These are phyloP conservation scores for Lutraria lutraria DNA, from an alignment of 2,888 invertebrate species.

Conservation along the genomic window DNA sequence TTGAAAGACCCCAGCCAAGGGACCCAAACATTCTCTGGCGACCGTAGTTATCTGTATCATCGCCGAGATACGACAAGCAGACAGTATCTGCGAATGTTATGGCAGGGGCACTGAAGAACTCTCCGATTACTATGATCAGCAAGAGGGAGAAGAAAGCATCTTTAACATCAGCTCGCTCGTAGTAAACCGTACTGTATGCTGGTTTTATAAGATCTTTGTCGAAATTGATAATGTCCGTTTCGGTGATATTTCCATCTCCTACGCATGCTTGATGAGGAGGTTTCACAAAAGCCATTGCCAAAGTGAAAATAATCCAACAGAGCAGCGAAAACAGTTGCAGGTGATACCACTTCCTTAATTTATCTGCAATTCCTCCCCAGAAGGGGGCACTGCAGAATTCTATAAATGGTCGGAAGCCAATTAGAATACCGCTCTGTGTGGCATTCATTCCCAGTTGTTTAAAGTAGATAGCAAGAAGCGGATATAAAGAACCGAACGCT, in stretches of 20 bases:
- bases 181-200: constrained; percentile 96
- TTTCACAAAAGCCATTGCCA: constrained; percentile 97
- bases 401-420: constrained; percentile 98
- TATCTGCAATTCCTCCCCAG: constrained; percentile 98
- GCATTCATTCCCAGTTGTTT: constrained; percentile 99
- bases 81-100: constrained; percentile 93
- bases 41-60: constrained; percentile 92
- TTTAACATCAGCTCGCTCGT: constrained; percentile 94
- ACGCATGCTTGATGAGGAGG: constrained; percentile 97
- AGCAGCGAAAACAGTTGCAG: constrained; percentile 95
- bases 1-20: constrained; percentile 98
- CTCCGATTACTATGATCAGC: constrained; percentile 96
- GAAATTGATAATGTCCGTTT: constrained; percentile 54
- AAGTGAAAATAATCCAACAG: constrained; percentile 98
- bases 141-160: constrained; percentile 98
- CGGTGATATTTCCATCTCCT: constrained; percentile 89
- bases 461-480: constrained; percentile 99
- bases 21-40: constrained; percentile 99
- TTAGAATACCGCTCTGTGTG: constrained; percentile 94
- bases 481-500: constrained; percentile 99
- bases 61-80: constrained; percentile 91
- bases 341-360: constrained; percentile 89
- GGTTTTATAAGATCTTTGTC: constrained; percentile 88
- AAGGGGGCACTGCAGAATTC: constrained; percentile 99
- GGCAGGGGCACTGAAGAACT: constrained; percentile 98